phyloP scores from a whole-genome alignment of 2,113 vertebrate genomes.

The Dasyprocta punctata region DNA sequence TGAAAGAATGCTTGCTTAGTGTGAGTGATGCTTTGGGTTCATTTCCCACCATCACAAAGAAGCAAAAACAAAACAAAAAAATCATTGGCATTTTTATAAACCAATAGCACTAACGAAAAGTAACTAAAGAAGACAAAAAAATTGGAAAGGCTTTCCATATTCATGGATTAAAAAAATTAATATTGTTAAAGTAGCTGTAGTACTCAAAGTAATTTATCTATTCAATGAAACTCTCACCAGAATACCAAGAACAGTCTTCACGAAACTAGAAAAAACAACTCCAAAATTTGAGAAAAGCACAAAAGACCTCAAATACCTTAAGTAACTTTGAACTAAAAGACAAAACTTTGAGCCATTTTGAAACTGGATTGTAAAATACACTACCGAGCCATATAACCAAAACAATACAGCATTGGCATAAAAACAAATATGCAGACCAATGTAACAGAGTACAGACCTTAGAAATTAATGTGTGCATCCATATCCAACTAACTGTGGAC shows the following conservation, averaged over 20 bases:
- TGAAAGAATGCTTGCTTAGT: neutral
- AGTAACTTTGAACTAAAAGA: neutral
- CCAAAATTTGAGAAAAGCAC: neutral
- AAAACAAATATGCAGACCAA: neutral
- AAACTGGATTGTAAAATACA: neutral
- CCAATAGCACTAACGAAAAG: neutral
- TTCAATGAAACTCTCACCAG: neutral
- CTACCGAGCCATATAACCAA: neutral
- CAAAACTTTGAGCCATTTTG: neutral
- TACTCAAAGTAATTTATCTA: neutral
- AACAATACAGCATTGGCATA: neutral
- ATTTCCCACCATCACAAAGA: neutral
- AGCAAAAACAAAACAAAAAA: neutral
- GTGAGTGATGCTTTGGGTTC: neutral
- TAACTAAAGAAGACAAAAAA: neutral
- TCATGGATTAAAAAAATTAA: neutral
- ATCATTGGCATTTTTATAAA: neutral
- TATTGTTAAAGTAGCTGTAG: neutral
- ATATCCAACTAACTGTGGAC: neutral
- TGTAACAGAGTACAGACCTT: neutral
- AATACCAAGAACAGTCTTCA: neutral
- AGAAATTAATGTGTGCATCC: neutral
- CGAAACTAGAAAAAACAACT: neutral
- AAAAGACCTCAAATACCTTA: neutral
- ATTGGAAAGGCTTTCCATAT: neutral